phyloP scores from a whole-genome alignment of 2,113 vertebrate genomes.

The Halcyon senegalensis region DNA sequence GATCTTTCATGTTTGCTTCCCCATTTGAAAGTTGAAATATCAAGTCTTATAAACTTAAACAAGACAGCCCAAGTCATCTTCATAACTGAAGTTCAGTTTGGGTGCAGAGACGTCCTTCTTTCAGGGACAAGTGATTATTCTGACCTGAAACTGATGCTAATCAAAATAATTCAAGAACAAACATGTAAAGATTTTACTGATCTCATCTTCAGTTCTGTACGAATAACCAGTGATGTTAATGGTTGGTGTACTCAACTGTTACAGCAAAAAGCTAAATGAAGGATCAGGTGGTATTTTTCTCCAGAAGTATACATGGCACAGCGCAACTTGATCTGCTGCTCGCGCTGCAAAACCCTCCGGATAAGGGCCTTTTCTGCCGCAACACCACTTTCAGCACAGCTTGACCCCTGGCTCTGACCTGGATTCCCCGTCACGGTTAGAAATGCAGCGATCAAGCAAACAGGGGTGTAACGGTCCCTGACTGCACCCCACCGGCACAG shows the following conservation, averaged over 20 bases:
- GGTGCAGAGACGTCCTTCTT: background rate
- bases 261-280: background rate
- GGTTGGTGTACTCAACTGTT: background rate
- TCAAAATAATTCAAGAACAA: background rate
- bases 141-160: background rate
- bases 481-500: rapidly evolving
- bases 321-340: rapidly evolving
- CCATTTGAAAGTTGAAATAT: background rate
- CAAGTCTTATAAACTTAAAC: background rate
- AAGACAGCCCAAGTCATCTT: background rate
- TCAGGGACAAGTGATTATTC: background rate
- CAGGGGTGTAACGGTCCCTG: rapidly evolving
- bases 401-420: background rate
- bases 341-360: rapidly evolving
- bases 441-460: rapidly evolving
- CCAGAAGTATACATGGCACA: rapidly evolving
- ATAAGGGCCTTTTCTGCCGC: rapidly evolving
- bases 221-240: background rate
- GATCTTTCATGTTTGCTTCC: background rate
- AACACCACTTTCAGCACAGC: background rate
- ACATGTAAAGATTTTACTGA: background rate
- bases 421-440: background rate
- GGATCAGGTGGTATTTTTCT: background rate
- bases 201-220: background rate
- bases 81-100: background rate